These are phyloP conservation scores for Patella depressa DNA, from an alignment of 2,888 invertebrate species.

Conservation along the genomic window DNA sequence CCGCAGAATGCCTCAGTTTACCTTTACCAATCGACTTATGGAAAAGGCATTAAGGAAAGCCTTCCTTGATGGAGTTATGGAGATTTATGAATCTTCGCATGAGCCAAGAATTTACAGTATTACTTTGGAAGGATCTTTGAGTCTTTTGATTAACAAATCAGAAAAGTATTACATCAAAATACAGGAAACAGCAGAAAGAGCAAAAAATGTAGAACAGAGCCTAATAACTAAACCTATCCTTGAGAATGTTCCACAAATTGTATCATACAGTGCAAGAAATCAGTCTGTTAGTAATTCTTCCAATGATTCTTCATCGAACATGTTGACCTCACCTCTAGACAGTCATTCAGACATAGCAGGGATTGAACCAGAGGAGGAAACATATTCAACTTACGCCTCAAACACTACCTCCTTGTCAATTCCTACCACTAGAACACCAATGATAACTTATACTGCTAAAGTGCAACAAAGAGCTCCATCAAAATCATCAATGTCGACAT, in stretches of 20 bases:
- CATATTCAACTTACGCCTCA: no score
- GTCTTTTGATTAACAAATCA: slow-evolving; percentile 39
- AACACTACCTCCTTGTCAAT: neutral
- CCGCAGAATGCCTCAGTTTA: slow-evolving; percentile 35
- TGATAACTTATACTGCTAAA: neutral
- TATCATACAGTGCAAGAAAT: no score
- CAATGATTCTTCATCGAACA: no score
- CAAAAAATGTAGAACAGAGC: slow-evolving; percentile 26
- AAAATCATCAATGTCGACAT: neutral
- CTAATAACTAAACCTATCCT: no score
- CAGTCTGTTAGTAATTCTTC: no score
- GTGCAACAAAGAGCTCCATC: neutral
- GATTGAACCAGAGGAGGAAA: no score
- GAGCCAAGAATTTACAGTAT: slow-evolving; percentile 36
- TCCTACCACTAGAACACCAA: neutral
- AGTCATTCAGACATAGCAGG: no score
- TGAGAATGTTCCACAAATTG: no score
- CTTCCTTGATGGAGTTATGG: slow-evolving; percentile 41
- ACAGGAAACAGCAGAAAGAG: slow-evolving; percentile 40
- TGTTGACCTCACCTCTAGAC: no score
- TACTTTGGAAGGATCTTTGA: slow-evolving; percentile 38
- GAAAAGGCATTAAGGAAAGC: slow-evolving; percentile 39
- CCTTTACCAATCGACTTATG: slow-evolving; percentile 39
- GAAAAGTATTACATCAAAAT: slow-evolving; percentile 38
- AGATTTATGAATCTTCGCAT: slow-evolving; percentile 36